These are phyloP conservation scores for Drosophila tripunctata DNA, from an alignment of 2,888 invertebrate species.

Conservation along the genomic window DNA sequence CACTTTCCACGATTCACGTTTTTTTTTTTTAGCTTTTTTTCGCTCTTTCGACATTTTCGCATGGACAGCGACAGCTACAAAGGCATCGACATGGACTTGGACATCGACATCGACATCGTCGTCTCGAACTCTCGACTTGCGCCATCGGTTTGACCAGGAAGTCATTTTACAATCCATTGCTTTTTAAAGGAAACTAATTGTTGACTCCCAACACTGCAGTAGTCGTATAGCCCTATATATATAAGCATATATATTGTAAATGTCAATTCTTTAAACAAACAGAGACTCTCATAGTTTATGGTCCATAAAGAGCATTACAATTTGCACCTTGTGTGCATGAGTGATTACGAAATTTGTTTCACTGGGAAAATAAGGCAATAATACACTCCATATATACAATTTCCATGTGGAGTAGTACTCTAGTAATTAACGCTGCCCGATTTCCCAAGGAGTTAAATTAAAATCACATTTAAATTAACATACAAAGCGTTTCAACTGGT, in stretches of 20 bases:
- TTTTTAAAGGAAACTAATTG: constrained; percentile 32
- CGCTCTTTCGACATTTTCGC: constrained; percentile 47
- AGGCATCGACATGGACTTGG: too few species aligned
- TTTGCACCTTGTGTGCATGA: constrained; percentile 46
- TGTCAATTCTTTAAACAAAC: constrained; percentile 2
- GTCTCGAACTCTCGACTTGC: constrained; percentile 32
- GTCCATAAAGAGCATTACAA: constrained; percentile 26
- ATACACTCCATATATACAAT: constrained; percentile 21
- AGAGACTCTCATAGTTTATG: constrained; percentile 3
- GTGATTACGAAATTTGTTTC: constrained; percentile 56
- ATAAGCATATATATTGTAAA: not conserved
- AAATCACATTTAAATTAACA: constrained; percentile 58
- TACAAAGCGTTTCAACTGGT: constrained; percentile 27
- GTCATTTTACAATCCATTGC: constrained; percentile 58
- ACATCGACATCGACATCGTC: constrained; percentile 28
- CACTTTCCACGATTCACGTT: constrained; percentile 64
- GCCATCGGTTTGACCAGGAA: constrained; percentile 60
- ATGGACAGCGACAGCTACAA: constrained; percentile 24
- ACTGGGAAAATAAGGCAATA: constrained; percentile 45
- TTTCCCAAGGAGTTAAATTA: constrained; percentile 68
- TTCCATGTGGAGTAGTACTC: constrained; percentile 50
- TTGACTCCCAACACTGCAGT: constrained; percentile 9
- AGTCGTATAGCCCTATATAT: not conserved
- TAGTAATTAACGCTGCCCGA: constrained; percentile 58
- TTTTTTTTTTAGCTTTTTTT: not conserved